A percentile compares a stretch with the other conserved stretches of the same genome.
Conservation (phyloP, 2,797 vertebrate species). For the Valencia hispanica region DNA sequence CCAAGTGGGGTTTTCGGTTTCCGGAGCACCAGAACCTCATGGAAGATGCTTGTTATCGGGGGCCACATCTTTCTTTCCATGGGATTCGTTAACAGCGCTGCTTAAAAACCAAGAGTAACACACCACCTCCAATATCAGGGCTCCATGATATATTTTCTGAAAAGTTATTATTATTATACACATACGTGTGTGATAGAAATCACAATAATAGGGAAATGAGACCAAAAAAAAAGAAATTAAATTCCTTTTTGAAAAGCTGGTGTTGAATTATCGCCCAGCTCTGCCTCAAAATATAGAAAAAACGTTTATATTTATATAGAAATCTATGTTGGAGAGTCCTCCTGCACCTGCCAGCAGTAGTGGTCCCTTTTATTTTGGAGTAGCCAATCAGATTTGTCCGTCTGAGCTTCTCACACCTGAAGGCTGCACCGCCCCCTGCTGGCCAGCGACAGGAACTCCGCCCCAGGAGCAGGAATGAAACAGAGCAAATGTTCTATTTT, state of each 20-base stretch:
- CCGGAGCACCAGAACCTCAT: not conserved
- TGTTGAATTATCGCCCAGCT: constrained; percentile 14
- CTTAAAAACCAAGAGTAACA: constrained; percentile 8
- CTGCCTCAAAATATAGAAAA: constrained; percentile 14
- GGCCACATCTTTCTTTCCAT: constrained; percentile 13
- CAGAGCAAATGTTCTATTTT: constrained; percentile 59
- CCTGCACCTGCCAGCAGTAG: constrained; percentile 14
- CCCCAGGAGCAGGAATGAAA: constrained; percentile 34
- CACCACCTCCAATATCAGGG: constrained; percentile 12
- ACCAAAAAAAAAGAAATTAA: constrained; percentile 9
- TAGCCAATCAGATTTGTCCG: constrained; percentile 45
- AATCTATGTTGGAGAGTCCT: not conserved
- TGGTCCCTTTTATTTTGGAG: constrained; percentile 29
- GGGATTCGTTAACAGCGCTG: constrained; percentile 44
- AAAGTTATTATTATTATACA: constrained; percentile 23
- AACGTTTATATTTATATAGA: constrained; percentile 11
- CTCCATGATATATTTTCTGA: constrained; percentile 36
- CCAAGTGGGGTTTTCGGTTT: not conserved
- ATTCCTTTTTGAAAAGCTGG: constrained; percentile 6
- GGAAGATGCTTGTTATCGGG: not conserved
- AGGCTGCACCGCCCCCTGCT: constrained; percentile 47
- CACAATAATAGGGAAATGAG: constrained; percentile 17
- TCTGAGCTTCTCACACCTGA: constrained; percentile 27
- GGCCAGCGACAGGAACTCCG: constrained; percentile 36
- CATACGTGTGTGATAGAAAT: constrained; percentile 21